Evolutionary conservation across 2,888 invertebrate species (phyloP).

Genomic region (Erebia epiphron): DNA sequence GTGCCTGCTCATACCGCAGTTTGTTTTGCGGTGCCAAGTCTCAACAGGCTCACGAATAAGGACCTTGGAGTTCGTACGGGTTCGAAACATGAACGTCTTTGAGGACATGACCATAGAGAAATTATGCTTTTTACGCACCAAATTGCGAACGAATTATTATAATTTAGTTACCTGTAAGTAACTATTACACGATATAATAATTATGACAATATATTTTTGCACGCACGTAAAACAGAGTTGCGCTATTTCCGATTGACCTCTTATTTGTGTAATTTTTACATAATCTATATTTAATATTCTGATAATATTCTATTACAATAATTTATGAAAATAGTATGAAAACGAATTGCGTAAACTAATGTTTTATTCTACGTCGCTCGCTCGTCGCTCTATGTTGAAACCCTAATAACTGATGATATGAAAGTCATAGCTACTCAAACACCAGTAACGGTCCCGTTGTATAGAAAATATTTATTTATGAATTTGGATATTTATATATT

Average conservation of each 20-base stretch:
- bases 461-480: neutral
- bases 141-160: no score
- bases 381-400: constrained; percentile 41
- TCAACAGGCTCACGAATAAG: no score
- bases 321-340: constrained; percentile 1
- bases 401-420: constrained; percentile 58
- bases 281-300: neutral
- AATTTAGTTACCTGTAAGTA: no score
- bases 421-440: constrained; percentile 30
- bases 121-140: no score
- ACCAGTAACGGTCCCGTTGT: constrained; percentile 9
- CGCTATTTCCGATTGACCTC: neutral
- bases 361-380: constrained; percentile 40
- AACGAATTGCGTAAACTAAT: neutral
- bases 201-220: no score
- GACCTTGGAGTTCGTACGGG: no score
- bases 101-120: no score
- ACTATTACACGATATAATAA: no score
- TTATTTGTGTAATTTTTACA: neutral
- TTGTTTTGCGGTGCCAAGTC: no score
- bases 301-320: neutral
- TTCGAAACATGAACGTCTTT: no score
- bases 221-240: no score
- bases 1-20: no score
- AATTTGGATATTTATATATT: neutral